Conservation (phyloP, 2,797 vertebrate genomes). For the Steatocranus sp. region DNA sequence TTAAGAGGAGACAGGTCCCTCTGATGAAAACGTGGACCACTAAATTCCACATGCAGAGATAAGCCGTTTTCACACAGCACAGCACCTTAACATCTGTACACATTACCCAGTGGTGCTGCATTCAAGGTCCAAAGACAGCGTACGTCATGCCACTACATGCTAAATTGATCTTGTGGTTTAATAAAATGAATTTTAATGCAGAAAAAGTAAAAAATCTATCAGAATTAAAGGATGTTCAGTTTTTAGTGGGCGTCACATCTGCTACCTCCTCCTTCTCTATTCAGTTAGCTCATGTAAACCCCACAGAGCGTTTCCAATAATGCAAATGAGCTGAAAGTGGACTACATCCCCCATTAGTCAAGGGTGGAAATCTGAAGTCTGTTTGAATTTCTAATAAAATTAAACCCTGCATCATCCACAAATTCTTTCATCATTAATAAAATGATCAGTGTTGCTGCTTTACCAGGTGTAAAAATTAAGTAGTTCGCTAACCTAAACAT, state of each 20-base stretch:
- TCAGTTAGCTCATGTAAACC: background rate
- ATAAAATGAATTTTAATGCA: background rate
- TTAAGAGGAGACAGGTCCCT: background rate
- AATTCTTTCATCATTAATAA: background rate
- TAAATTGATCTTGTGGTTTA: background rate
- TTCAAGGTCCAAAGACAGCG: background rate
- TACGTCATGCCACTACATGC: too few relatives aligned
- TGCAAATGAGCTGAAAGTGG: background rate
- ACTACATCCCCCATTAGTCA: background rate
- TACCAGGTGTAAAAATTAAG: fast-evolving
- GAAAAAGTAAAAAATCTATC: background rate
- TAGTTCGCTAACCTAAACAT: background rate
- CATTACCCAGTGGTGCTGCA: background rate
- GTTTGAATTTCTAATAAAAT: background rate
- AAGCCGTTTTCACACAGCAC: fast-evolving
- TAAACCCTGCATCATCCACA: fast-evolving
- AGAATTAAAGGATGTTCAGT: background rate
- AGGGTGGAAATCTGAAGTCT: background rate
- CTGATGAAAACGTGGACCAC: background rate
- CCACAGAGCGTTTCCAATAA: background rate
- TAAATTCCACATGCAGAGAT: background rate
- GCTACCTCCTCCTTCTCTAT: background rate
- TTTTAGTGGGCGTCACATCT: background rate
- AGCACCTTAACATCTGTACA: background rate
- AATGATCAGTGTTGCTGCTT: background rate